A percentile compares a stretch with the other conserved stretches of the same genome.
phyloP scores from a whole-genome alignment of 2,113 vertebrate genomes.

The Hemicordylus capensis region DNA sequence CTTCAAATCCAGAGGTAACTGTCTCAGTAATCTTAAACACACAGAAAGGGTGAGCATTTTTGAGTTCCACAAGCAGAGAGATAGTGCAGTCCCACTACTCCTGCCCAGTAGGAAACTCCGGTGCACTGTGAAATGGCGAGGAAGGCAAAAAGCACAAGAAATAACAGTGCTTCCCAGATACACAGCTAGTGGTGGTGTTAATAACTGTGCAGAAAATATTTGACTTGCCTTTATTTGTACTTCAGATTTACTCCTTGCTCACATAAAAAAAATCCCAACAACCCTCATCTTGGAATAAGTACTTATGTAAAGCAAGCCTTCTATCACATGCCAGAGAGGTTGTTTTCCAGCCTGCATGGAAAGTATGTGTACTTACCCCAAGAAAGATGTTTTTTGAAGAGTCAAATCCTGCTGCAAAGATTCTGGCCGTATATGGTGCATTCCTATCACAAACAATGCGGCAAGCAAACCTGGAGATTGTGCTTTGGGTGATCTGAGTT shows the following conservation, averaged over 20 bases:
- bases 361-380: constrained; percentile 82
- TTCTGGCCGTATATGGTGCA: constrained; percentile 90
- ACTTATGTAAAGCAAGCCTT: background rate
- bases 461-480: constrained; percentile 97
- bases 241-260: background rate
- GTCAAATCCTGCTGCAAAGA: constrained; percentile 97
- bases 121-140: background rate
- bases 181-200: background rate
- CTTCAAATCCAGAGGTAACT: too few species aligned
- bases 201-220: background rate
- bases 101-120: too few species aligned
- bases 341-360: background rate
- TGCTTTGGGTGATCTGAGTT: constrained; percentile 95
- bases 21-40: too few species aligned
- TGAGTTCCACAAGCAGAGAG: too few species aligned
- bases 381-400: constrained; percentile 99
- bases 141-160: background rate
- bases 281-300: background rate
- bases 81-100: too few species aligned
- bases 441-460: constrained; percentile 93
- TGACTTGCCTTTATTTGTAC: background rate
- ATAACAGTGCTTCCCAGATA: background rate
- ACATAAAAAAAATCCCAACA: background rate
- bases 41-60: too few species aligned
- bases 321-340: background rate